Evolutionary conservation across 2,888 invertebrate genomes (phyloP).

Genomic region (Lobophora halterata): DNA sequence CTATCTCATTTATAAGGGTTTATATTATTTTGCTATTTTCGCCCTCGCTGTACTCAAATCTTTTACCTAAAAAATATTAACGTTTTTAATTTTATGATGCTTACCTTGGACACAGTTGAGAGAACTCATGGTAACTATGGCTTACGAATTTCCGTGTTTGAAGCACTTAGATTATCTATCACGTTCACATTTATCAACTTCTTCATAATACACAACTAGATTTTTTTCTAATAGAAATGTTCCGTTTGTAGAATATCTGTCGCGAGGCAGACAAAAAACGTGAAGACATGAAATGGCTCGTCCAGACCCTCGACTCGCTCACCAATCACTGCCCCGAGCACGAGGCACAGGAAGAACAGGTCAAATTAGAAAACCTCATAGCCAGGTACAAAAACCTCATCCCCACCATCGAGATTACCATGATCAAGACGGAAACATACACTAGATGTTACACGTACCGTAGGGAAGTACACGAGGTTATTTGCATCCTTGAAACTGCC

Average conservation of each 20-base stretch:
- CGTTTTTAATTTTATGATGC: conserved; percentile 23
- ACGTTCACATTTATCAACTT: too few relatives aligned
- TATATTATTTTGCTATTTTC: too few relatives aligned
- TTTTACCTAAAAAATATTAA: neutral
- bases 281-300: conserved; percentile 97
- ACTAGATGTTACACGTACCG: conserved; percentile 96
- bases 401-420: conserved; percentile 94
- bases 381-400: conserved; percentile 94
- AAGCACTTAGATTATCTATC: too few relatives aligned
- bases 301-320: conserved; percentile 93
- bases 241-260: conserved; percentile 87
- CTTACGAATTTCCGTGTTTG: neutral
- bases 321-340: conserved; percentile 90
- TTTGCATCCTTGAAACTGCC: conserved; percentile 87
- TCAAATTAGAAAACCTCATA: conserved; percentile 89
- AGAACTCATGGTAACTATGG: conserved; percentile 33
- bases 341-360: conserved; percentile 90
- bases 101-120: conserved; percentile 30
- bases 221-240: too few relatives aligned
- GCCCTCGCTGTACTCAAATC: too few relatives aligned
- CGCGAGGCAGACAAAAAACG: conserved; percentile 94
- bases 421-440: conserved; percentile 95
- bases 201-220: too few relatives aligned
- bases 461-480: conserved; percentile 92
- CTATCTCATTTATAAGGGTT: too few relatives aligned